Evolutionary conservation across 2,797 vertebrate species (phyloP), one percentile per base, ranked within the genome.

Genomic region (Botia kubotai): DNA sequence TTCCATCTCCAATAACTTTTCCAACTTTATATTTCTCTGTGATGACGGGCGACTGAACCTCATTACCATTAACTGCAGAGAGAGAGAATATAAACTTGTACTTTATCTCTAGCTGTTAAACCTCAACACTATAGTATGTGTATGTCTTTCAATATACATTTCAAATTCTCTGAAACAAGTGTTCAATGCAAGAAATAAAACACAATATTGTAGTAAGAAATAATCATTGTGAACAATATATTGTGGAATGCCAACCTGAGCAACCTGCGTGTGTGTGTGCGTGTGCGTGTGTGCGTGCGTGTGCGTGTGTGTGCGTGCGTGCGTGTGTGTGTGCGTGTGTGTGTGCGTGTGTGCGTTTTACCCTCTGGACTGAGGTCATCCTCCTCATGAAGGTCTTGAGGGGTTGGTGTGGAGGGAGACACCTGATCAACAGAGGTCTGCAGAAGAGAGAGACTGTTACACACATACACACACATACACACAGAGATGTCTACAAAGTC

Each of bases 11-110:
- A 17, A 97, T 97, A 83, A 97, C 94, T 83, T 96, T 96, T 58
- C 96, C 95, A 63, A 97, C 93, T 90, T 92, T 93, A 66, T 96
- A 99, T 80, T 98, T 98, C 29, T 97, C 96, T 13, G 94, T 95
- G 88, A 99, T 98, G 87, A 93, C 87, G 8, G 95, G 94, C 6
- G 96, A 95, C 82, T 94, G 93, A 26, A 90, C 93, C 17, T 94
- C 95, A 88, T 97, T 98, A 69, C 98, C 97, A 85, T 99, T 99
- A 82, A 98, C 91, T 98, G 90, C 0, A 85, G 83, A 89, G 17
- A 69, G 33, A 48, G 19, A 63, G 43, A 63, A 39, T 5, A 39
- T 39, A 39, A 6, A 39, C 36, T 5, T 39, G 4, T 39, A 39
- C 6, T 39, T 39, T 39, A 39, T 5, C 36, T 39, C 36, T 5